Evolutionary conservation across 2,797 vertebrate genomes (phyloP), one percentile per base, ranked within the genome.

Genomic region (Pipistrellus pygmaeus): DNA sequence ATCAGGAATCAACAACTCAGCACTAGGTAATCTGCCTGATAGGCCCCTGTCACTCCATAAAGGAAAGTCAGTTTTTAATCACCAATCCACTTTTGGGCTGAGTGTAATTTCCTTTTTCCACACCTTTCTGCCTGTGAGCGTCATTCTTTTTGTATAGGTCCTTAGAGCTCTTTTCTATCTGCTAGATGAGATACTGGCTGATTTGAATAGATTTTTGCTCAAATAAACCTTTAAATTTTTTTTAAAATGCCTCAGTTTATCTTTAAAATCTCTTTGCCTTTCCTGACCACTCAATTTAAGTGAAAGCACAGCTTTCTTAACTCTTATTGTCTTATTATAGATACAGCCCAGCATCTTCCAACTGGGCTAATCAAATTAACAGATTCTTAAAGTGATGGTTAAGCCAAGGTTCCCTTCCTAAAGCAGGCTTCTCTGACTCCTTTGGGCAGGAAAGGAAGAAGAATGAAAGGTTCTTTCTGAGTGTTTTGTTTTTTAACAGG

Each of bases 131-230:
- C 73, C 73, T 60, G 27, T 51, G 5, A 60, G 57, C 51, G 41
- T 51, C 17, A 55, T 78, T 57, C 57, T 75, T 82, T 72, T 57
- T 68, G 20, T 25, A 23, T 15, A 75, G 23, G 18, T 38, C 14
- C 5, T 68, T 7, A 5, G 18, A 35, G 48, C 38, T 57, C 13
- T 53, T 88, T 88, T 82, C 66, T 46, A 23, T 46, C 32, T 48
- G 3, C 48, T 57, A 55, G 30, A 68, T 30, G 21, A 25, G 27
- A 57, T 73, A 14, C 27, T 35, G 32, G 30, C 30, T 4, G n/a
- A 66, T 93, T 82, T 8, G 10, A 82, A 93, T 75, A 2, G 17
- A 35, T 57, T 82, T 93, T 88, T 57, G 23, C n/a, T 93, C 46
- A 93, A 75, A 82, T 68, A 55, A 55, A 75, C 51, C 11, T 12